Evolutionary conservation across 2,113 vertebrate genomes (phyloP).

Genomic region (Meriones unguiculatus): DNA sequence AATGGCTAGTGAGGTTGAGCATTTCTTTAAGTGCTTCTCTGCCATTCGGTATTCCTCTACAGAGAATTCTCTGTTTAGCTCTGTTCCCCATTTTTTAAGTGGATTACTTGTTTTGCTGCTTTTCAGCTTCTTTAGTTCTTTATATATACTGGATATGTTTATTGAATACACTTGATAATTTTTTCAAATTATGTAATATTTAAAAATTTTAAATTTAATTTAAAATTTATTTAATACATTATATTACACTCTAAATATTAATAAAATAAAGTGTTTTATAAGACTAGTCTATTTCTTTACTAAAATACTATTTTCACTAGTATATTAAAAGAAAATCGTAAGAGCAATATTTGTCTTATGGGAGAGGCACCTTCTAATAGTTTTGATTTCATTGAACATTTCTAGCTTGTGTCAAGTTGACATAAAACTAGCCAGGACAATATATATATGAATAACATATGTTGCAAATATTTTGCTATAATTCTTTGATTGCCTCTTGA

Average conservation of each 20-base stretch:
- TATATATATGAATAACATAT: background rate
- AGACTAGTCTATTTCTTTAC: background rate
- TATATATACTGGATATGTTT: too few species aligned
- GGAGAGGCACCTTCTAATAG: background rate
- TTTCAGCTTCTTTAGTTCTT: too few species aligned
- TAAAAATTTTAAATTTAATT: too few species aligned
- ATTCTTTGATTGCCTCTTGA: conserved; percentile 4
- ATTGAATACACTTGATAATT: background rate
- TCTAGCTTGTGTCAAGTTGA: background rate
- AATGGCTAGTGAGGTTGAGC: too few species aligned
- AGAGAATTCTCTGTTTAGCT: too few species aligned
- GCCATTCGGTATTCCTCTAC: too few species aligned
- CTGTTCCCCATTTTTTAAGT: too few species aligned
- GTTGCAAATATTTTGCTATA: conserved; percentile 11
- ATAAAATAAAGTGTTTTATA: background rate
- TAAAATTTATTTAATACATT: background rate
- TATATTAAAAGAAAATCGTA: background rate
- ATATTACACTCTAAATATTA: background rate
- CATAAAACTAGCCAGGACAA: background rate
- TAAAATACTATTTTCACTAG: background rate
- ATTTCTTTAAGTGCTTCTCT: too few species aligned
- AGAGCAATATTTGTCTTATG: background rate
- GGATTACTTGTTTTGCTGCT: too few species aligned
- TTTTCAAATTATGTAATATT: background rate
- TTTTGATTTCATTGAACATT: conserved; percentile 25